These are phyloP conservation scores for Epizoanthus scotinus DNA, from an alignment of 92 coral and sea anemone genomes.

Conservation along the genomic window DNA sequence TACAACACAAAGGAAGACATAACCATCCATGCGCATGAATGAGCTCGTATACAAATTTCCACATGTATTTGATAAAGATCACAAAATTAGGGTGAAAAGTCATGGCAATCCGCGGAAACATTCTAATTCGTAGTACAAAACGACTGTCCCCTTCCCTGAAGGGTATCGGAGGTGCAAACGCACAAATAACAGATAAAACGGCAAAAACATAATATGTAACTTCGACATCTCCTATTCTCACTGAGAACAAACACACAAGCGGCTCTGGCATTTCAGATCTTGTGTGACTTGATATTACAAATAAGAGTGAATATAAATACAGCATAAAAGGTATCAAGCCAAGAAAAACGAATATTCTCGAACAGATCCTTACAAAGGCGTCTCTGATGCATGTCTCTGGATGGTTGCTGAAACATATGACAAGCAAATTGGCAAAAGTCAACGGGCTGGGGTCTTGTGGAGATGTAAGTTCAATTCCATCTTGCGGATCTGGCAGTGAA, in stretches of 20 bases:
- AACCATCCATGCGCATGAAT: no score
- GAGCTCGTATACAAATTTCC: no score
- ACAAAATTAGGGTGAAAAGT: not conserved
- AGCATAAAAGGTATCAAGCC: not conserved
- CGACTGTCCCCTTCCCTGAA: no score
- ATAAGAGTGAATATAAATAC: no score
- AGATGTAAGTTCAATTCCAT: conserved; percentile 5
- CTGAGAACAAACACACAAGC: no score
- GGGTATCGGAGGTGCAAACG: not conserved
- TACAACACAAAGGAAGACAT: conserved; percentile 8
- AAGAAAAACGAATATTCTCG: conserved; percentile 6
- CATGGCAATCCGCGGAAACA: no score
- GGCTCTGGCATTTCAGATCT: no score
- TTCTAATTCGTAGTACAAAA: not conserved
- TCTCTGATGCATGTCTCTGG: conserved; percentile 1
- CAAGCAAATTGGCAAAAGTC: not conserved
- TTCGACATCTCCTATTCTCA: no score
- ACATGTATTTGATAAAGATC: no score
- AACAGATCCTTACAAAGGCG: not conserved
- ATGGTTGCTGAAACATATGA: not conserved
- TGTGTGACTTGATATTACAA: no score
- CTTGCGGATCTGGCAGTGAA: not conserved
- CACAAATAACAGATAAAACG: not conserved
- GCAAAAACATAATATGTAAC: not conserved
- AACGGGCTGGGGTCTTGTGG: conserved; percentile 5